Conservation (phyloP, 2,797 vertebrate genomes). For the Heteromormyrus szaboi region DNA sequence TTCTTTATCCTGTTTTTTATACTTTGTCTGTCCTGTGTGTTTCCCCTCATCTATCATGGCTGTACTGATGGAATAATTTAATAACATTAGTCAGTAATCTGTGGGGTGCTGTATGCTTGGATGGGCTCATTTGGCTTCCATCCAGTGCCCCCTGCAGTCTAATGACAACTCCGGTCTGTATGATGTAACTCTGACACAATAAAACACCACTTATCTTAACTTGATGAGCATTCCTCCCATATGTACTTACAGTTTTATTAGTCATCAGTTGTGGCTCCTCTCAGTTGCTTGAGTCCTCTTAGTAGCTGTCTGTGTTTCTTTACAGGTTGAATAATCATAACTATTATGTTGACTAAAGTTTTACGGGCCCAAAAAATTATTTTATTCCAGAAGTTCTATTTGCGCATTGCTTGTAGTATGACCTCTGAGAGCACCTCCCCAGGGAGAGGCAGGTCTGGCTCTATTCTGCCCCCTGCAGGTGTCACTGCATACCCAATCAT, state of each 20-base stretch:
- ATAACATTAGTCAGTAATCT: neutral
- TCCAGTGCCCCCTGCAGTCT: neutral
- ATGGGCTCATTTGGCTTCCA: neutral
- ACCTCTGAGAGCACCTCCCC: neutral
- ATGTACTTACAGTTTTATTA: neutral
- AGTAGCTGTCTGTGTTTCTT: neutral
- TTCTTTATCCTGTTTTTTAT: neutral
- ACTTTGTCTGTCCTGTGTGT: neutral
- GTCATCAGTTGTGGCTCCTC: neutral
- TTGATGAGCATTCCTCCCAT: neutral
- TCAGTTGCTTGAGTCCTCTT: neutral
- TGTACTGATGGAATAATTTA: neutral
- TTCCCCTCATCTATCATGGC: neutral
- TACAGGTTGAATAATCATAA: neutral
- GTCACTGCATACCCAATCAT: neutral
- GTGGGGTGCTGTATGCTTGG: neutral
- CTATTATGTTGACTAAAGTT: neutral
- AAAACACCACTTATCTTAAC: neutral
- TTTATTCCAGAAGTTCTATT: neutral
- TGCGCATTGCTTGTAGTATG: neutral
- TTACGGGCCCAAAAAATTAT: neutral
- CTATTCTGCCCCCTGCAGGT: neutral
- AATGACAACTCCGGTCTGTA: neutral
- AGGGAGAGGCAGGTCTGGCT: neutral
- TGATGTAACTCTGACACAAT: neutral